phyloP scores from a whole-genome alignment of 2,888 invertebrate genomes.

The Troides aeacus region DNA sequence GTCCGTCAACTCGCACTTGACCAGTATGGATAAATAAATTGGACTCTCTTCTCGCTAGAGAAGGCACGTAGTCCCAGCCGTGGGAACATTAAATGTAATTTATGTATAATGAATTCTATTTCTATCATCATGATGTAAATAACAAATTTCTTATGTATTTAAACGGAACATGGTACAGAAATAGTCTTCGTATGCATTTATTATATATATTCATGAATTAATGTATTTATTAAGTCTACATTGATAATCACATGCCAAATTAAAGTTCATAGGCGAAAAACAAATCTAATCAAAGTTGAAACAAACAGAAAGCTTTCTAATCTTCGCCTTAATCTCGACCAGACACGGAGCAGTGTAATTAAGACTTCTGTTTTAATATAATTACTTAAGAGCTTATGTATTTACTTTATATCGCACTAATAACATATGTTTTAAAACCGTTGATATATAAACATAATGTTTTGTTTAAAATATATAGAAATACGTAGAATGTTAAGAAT shows the following conservation, averaged over 20 bases:
- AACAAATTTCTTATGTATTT: not conserved
- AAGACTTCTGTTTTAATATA: conserved; percentile 33
- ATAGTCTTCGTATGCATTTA: not conserved
- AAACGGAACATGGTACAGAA: not conserved
- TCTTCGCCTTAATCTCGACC: conserved; percentile 45
- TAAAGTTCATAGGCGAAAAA: conserved; percentile 3
- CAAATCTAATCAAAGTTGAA: conserved; percentile 25
- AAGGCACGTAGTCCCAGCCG: too few species aligned
- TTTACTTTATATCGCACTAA: not conserved
- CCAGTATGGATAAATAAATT: too few species aligned
- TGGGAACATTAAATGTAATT: too few species aligned
- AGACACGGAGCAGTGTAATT: conserved; percentile 55
- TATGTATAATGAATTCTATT: too few species aligned
- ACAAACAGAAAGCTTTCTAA: conserved; percentile 24
- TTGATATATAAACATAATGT: not conserved
- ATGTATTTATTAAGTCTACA: not conserved
- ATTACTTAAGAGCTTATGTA: not conserved
- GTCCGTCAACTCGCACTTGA: too few species aligned
- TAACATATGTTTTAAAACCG: not conserved
- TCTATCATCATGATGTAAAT: not conserved
- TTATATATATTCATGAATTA: not conserved
- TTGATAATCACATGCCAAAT: not conserved
- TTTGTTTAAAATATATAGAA: too few species aligned
- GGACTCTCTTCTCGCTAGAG: too few species aligned
- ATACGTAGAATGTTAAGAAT: too few species aligned